These are phyloP conservation scores for Calliopum simillimum DNA, from an alignment of 2,888 invertebrate species.

Conservation along the genomic window DNA sequence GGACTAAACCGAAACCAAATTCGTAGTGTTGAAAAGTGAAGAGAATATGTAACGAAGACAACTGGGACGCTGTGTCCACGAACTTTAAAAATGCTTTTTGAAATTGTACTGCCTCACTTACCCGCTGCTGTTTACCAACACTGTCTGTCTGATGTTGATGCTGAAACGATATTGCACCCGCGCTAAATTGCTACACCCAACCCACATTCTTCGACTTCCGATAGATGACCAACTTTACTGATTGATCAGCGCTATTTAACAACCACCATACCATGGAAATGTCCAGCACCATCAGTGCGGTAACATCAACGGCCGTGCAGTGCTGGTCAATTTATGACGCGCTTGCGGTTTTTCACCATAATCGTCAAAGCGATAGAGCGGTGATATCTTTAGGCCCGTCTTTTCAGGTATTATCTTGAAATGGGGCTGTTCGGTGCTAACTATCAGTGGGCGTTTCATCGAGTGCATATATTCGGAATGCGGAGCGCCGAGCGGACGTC, in stretches of 20 bases:
- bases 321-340: conserved; percentile 66
- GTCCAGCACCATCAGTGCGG: conserved; percentile 68
- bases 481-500: conserved; percentile 62
- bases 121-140: background rate
- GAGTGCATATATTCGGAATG: conserved; percentile 65
- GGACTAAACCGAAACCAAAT: conserved; percentile 41
- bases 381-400: conserved; percentile 71
- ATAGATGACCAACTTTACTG: background rate
- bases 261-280: conserved; percentile 67
- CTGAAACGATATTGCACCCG: conserved; percentile 22
- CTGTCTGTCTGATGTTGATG: conserved; percentile 36
- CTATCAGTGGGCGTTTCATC: conserved; percentile 70
- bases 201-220: conserved; percentile 24
- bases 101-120: background rate
- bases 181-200: too few relatives aligned
- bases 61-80: too few relatives aligned
- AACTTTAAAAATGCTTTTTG: too few relatives aligned
- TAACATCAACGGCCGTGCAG: conserved; percentile 66
- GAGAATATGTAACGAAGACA: background rate
- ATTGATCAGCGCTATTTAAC: conserved; percentile 53
- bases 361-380: conserved; percentile 64
- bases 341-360: conserved; percentile 58
- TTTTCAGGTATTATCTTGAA: conserved; percentile 70
- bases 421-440: conserved; percentile 69
- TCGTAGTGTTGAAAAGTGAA: background rate